A percentile compares a stretch with the other conserved stretches of the same genome.
Evolutionary conservation across 1,140 invertebrate genomes (phyloP).

Genomic region (Phymorhynchus buccinoides): DNA sequence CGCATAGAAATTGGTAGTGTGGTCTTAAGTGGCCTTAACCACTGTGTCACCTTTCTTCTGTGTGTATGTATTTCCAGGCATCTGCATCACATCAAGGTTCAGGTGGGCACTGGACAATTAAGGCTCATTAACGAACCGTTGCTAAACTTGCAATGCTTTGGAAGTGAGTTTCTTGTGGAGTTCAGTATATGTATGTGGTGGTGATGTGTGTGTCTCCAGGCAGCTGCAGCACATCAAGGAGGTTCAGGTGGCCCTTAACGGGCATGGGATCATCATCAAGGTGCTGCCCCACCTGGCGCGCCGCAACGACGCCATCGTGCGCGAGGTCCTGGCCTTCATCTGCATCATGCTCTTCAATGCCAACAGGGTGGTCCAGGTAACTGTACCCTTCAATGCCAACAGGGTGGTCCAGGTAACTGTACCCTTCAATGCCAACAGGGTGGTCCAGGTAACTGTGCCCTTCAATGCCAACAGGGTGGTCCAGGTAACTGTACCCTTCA

Average conservation of each 20-base stretch:
- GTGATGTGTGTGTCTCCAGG: slow-evolving; percentile 50
- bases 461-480: too few species aligned
- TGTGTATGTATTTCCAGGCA: neutral
- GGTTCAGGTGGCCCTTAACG: slow-evolving; percentile 69
- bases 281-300: slow-evolving; percentile 70
- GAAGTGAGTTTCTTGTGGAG: too few species aligned
- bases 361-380: slow-evolving; percentile 72
- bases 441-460: too few species aligned
- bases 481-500: slow-evolving; percentile 52
- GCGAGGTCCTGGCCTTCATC: slow-evolving; percentile 71
- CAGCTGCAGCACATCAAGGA: slow-evolving; percentile 67
- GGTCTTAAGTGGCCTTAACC: too few species aligned
- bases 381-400: too few species aligned
- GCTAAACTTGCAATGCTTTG: too few species aligned
- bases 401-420: too few species aligned
- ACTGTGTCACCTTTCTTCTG: neutral
- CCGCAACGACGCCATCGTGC: slow-evolving; percentile 67
- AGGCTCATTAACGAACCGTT: too few species aligned
- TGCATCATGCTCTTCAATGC: slow-evolving; percentile 73
- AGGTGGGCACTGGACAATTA: too few species aligned
- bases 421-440: too few species aligned
- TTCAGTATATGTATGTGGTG: neutral
- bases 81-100: too few species aligned
- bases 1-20: too few species aligned
- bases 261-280: slow-evolving; percentile 66